Base-by-base conservation (phyloP, 2,113 vertebrate species). In the Benitochromis conjunctus region DNA sequence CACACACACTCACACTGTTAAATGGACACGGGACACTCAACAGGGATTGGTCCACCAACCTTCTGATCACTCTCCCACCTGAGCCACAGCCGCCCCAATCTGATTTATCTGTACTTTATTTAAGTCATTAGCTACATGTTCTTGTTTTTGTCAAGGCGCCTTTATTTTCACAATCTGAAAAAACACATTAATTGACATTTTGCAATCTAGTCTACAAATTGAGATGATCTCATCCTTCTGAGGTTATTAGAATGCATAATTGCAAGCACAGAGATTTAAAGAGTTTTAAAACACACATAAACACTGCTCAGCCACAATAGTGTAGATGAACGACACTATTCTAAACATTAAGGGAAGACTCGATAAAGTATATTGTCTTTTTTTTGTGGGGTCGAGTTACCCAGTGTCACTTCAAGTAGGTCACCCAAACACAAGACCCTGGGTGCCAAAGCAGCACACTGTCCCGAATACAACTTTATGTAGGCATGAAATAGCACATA, bases 11-110 rank as follows among this genome's bases (percentile, higher is more conserved):
- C 31, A 53, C 51, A 53, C 1, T n/a, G 51, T n/a, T n/a, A 18
- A n/a, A n/a, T 53, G 51, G 51, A 53, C 1, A 2, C 0, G 8
- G 48, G 48, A 5, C 19, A 53, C 1, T 8, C 18, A 53, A 53
- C 4, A 53, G 1, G 51, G 18, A 53, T 53, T 53, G 51, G 18
- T 53, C 51, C 51, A 53, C 0, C 51, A 53, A 9, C 51, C 18
- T 53, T 53, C 51, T 9, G 51, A 53, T n/a, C 19, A 8, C 19
- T 53, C 18, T 53, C 3, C 2, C 51, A 53, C 51, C 51, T 9
- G 46, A 48, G 51, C 51, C 8, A 53, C 19, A 53, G 51, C 51
- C 1, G 19, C 18, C 51, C 51, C 51, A 53, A 53, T 53, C 18
- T 19, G 51, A 53, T 53, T 53, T 48, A 48, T 7, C 0, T 48